Evolutionary conservation across 1,140 invertebrate genomes (phyloP).

Genomic region (Lucilia cuprina): DNA sequence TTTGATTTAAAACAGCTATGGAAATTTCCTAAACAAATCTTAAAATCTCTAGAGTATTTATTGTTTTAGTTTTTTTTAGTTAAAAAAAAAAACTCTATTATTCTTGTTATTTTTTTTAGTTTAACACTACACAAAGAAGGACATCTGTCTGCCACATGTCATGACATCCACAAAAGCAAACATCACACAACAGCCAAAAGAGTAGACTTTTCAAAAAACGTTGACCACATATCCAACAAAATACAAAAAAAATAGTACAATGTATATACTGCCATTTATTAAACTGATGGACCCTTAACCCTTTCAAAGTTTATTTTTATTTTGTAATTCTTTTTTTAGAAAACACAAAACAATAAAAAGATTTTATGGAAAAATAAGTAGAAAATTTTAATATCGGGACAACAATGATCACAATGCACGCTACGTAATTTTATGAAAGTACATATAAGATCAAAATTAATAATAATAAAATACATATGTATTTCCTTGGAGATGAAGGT

Average conservation of each 20-base stretch:
- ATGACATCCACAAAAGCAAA: neutral
- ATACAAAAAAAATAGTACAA: neutral
- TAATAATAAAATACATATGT: too few species aligned
- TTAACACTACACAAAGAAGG: slow-evolving; percentile 17
- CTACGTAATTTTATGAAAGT: too few species aligned
- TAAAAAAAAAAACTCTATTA: neutral
- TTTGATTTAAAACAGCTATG: too few species aligned
- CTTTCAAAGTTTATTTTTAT: neutral
- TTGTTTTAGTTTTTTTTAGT: neutral
- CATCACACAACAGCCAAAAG: neutral
- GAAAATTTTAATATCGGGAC: too few species aligned
- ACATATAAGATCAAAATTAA: too few species aligned
- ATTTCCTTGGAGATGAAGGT: too few species aligned
- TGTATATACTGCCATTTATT: neutral
- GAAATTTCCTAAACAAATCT: too few species aligned
- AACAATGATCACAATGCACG: too few species aligned
- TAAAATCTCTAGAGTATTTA: neutral
- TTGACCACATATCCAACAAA: neutral
- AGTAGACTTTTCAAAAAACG: neutral
- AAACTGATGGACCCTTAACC: slow-evolving; percentile 16
- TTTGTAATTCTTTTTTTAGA: neutral
- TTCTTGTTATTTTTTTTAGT: neutral
- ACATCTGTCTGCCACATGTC: slow-evolving; percentile 33
- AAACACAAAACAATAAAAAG: too few species aligned
- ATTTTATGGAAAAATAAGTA: too few species aligned